Evolutionary conservation across 2,113 vertebrate species (phyloP), one percentile per base, ranked within the genome.

Genomic region (Forbesichthys agassizii): DNA sequence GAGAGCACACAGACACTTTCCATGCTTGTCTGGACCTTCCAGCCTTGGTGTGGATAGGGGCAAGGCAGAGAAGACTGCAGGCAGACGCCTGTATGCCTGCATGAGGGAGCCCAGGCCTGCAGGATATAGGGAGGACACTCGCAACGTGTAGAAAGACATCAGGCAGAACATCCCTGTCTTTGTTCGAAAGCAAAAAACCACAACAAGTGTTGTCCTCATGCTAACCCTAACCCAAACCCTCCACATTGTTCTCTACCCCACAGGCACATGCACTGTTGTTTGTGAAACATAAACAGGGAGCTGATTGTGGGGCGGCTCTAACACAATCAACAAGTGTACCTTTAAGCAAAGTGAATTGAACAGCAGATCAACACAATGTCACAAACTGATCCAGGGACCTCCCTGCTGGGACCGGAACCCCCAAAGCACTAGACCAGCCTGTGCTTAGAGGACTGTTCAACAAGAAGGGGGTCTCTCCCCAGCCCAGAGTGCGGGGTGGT

Each of bases 1-100:
- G 47, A 64, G 52, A 71, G 67, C 0, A 9, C 76, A 74, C 72
- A 72, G 59, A 57, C 81, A 11, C 56, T 60, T 77, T 68, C 77
- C 64, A 71, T 86, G 73, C 75, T 69, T 64, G 46, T 52, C 71
- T 77, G 71, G 76, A 84, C 66, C 61, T 58, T 85, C 83, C 85
- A 63, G 73, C 64, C 57, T 27, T 48, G 12, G 68, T 18, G 48
- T 70, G 75, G 78, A 82, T 67, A 3, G 46, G 64, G 59, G 59
- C 73, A 66, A 55, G 64, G 42, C 33, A 47, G 65, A 49, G 18
- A 47, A 33, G 69, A 71, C 53, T 68, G 69, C 42, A 70, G 36
- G 6, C 20, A 42, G 53, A 48, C 78, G 33, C 56, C 58, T 1
- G 33, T 58, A 81, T 68, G 70, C 58, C 27, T 27, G 49, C 42